A percentile compares a stretch with the other conserved stretches of the same genome.
These are phyloP conservation scores for Astyanax mexicanus DNA, from an alignment of 2,797 vertebrate species.

Conservation along the genomic window DNA sequence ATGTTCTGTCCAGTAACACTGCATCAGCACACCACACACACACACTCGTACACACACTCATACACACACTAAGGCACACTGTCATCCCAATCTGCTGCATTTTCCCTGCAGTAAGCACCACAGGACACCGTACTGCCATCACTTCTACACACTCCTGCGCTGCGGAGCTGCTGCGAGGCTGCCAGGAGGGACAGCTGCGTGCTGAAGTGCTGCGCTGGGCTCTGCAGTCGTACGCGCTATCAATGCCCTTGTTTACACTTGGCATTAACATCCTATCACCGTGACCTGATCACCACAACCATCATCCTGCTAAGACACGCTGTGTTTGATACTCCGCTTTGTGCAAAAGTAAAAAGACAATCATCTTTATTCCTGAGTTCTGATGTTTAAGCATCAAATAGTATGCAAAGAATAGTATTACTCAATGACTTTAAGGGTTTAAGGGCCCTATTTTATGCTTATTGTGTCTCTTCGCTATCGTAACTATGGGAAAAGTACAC, in stretches of 20 bases:
- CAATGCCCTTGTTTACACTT: constrained; percentile 17
- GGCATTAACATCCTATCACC: too few species aligned
- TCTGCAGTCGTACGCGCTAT: constrained; percentile 20
- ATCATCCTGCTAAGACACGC: too few species aligned
- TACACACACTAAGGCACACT: not conserved
- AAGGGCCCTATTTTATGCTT: too few species aligned
- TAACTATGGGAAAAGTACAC: too few species aligned
- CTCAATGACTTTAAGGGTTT: too few species aligned
- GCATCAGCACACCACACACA: constrained; percentile 11
- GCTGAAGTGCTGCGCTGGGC: not conserved
- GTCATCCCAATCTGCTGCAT: not conserved
- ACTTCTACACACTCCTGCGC: not conserved
- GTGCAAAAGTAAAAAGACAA: too few species aligned
- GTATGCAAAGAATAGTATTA: too few species aligned
- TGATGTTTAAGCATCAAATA: too few species aligned
- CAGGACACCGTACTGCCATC: not conserved
- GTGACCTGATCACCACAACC: too few species aligned
- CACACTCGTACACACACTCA: not conserved
- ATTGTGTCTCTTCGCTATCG: too few species aligned
- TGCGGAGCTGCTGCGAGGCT: not conserved
- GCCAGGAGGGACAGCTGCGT: constrained; percentile 2
- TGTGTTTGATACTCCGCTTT: too few species aligned
- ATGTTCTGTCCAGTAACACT: constrained; percentile 20
- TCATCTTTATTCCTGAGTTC: too few species aligned
- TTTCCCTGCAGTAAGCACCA: not conserved